These are phyloP conservation scores for Brotogeris chrysoptera DNA, from an alignment of 2,797 vertebrate species.

Conservation along the genomic window DNA sequence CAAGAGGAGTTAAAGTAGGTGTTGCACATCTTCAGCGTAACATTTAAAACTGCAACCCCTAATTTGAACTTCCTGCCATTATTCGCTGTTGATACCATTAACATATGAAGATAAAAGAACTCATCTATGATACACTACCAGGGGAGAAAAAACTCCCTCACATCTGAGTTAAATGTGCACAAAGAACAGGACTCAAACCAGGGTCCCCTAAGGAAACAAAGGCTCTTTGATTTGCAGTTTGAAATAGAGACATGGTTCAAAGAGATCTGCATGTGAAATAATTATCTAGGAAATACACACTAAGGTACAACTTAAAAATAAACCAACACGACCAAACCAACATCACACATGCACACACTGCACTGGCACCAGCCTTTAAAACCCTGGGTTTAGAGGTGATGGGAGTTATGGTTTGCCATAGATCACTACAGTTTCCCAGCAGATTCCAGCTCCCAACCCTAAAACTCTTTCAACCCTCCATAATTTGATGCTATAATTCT, in stretches of 20 bases:
- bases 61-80: background rate
- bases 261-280: background rate
- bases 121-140: background rate
- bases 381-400: fast-evolving
- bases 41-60: background rate
- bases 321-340: background rate
- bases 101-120: background rate
- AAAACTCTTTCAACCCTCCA: background rate
- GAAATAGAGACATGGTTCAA: background rate
- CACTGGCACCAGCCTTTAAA: background rate
- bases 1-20: background rate
- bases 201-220: background rate
- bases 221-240: background rate
- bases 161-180: background rate
- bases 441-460: background rate
- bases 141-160: background rate
- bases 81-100: background rate
- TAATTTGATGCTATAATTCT: background rate
- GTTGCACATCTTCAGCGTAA: background rate
- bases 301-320: background rate
- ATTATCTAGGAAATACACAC: background rate
- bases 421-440: background rate
- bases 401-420: background rate
- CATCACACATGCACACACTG: background rate
- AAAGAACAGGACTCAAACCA: background rate